Evolutionary conservation across 2,113 vertebrate species (phyloP), one percentile per base, ranked within the genome.

Genomic region (Scomber japonicus): DNA sequence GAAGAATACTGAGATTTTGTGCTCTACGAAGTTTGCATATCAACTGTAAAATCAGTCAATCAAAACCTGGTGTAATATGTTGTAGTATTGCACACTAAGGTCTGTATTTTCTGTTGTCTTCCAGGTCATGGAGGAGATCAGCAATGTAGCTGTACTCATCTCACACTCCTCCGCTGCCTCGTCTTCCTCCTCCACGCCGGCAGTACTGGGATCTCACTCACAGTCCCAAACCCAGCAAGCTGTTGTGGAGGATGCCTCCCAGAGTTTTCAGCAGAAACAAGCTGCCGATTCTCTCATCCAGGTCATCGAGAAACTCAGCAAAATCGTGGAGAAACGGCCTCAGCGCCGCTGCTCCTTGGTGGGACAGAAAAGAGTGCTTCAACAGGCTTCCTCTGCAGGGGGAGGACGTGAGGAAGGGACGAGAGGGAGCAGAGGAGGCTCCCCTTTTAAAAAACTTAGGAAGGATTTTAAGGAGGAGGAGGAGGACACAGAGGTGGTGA

Each of bases 241-340:
- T 40, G 49, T 0, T 78, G 93, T 71, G 84, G 92, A 44, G 90
- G 83, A 90, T 76, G 1, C 95, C 93, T 64, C 87, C 9, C 78
- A 59, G 19, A 17, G 54, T 14, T 73, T 83, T 17, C 90, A 89
- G 51, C 89, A 89, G 91, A 91, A 91, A 79, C 96, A 96, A 59
- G 89, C 93, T 1, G 92, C 96, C 0, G 96, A 98, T 73, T 97
- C 97, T 1, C 94, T 99, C 53, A 97, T 98, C 84, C 96, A 97
- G 11, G 98, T 99, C 74, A 99, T 99, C 31, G 96, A 99, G 89
- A 99, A 99, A 77, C 95, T 99, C 83, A 98, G 96, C 91, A 98
- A 96, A 91, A 99, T 99, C 44, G 98, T 99, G 60, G 97, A 98
- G 86, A 96, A 97, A 87, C 96, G 95, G 50, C 96, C 97, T 1